A percentile compares a stretch with the other conserved stretches of the same genome.
Evolutionary conservation across 2,113 vertebrate genomes (phyloP).

Genomic region (Mungos mungo): DNA sequence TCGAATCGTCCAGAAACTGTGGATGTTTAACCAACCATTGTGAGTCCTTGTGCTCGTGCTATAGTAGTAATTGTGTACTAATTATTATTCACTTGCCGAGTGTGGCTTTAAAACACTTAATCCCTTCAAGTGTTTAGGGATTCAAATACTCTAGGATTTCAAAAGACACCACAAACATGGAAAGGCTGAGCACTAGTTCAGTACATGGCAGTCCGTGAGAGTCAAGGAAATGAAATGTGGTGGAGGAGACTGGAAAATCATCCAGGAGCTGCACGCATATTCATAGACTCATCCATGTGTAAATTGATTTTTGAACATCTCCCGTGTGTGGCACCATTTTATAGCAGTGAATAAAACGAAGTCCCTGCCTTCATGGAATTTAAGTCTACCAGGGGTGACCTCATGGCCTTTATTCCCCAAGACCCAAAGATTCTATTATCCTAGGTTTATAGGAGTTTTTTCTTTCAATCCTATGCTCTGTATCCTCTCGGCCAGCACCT

Average conservation of each 20-base stretch:
- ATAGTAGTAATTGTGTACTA: neutral
- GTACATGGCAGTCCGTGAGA: neutral
- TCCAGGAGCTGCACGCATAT: neutral
- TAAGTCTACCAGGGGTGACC: neutral
- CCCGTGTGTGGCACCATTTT: neutral
- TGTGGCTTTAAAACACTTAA: neutral
- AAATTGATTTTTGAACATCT: neutral
- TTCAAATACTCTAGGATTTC: neutral
- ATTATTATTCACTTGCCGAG: neutral
- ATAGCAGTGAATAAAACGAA: neutral
- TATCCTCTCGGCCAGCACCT: neutral
- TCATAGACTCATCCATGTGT: neutral
- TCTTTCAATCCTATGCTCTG: neutral
- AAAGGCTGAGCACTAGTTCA: neutral
- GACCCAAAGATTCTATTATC: neutral
- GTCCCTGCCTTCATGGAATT: neutral
- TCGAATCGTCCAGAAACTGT: neutral
- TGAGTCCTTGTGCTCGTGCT: neutral
- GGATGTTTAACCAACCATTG: neutral
- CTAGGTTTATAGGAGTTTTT: neutral
- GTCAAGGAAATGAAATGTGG: neutral
- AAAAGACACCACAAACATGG: neutral
- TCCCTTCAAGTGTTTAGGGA: neutral
- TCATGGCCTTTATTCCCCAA: neutral
- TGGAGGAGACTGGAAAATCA: neutral